These are phyloP conservation scores for Haemorhous mexicanus DNA, from an alignment of 2,113 vertebrate genomes.

Conservation along the genomic window DNA sequence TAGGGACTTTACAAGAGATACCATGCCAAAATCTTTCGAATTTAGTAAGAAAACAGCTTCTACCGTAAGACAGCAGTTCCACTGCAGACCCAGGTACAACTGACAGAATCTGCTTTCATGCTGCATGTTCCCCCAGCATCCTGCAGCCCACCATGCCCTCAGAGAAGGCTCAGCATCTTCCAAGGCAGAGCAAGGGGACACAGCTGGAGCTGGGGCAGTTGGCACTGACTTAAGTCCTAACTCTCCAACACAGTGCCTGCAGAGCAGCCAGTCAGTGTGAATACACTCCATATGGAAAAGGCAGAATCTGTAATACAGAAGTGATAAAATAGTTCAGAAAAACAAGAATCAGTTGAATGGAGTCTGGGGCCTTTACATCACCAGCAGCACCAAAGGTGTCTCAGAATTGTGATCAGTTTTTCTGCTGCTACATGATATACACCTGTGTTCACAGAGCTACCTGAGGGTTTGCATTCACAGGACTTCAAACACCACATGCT, in stretches of 20 bases:
- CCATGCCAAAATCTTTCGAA: neutral
- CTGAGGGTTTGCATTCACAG: neutral
- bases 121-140: neutral
- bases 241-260: neutral
- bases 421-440: neutral
- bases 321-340: neutral
- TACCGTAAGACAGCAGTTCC: neutral
- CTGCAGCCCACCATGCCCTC: neutral
- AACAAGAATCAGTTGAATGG: neutral
- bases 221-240: neutral
- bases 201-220: neutral
- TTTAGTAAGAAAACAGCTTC: neutral
- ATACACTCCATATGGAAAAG: neutral
- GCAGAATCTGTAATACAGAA: neutral
- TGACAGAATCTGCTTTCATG: neutral
- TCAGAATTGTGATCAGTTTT: neutral
- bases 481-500: neutral
- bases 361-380: neutral
- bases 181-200: neutral
- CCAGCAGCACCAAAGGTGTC: neutral
- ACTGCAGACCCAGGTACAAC: neutral
- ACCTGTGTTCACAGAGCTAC: neutral
- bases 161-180: neutral
- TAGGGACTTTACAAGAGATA: neutral
- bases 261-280: neutral